A percentile compares a stretch with the other conserved stretches of the same genome.
Evolutionary conservation across 2,797 vertebrate species (phyloP).

Genomic region (Microcaecilia unicolor): DNA sequence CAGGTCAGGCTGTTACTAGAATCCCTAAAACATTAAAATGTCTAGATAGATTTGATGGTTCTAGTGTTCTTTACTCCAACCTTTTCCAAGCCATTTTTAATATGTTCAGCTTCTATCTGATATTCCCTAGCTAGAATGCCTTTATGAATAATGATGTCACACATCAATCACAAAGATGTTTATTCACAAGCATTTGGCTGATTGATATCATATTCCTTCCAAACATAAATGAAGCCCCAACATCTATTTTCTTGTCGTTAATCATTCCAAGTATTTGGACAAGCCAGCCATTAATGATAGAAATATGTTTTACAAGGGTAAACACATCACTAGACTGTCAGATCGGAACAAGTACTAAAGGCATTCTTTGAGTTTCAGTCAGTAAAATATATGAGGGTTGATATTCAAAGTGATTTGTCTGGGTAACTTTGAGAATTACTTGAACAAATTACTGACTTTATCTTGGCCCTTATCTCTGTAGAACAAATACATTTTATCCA

Average conservation of each 20-base stretch:
- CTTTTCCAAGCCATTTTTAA: constrained; percentile 1
- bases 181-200: constrained; percentile 14
- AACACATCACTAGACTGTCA: neutral
- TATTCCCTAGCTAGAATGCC: constrained; percentile 7
- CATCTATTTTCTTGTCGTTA: constrained; percentile 7
- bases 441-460: too few species aligned
- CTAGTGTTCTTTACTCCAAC: constrained; percentile 19
- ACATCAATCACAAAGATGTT: constrained; percentile 23
- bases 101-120: constrained; percentile 15
- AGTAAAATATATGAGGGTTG: neutral
- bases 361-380: neutral
- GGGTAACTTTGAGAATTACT: too few species aligned
- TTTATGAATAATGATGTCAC: neutral
- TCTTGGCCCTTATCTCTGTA: too few species aligned
- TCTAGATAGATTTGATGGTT: constrained; percentile 28
- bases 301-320: constrained; percentile 9
- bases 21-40: constrained; percentile 21
- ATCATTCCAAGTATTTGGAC: constrained; percentile 15
- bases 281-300: constrained; percentile 11
- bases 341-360: constrained; percentile 5
- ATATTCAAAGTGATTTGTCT: too few species aligned
- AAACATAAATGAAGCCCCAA: constrained; percentile 22
- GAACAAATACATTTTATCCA: too few species aligned
- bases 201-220: constrained; percentile 2
- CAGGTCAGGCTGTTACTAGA: constrained; percentile 21